Evolutionary conservation across 2,888 invertebrate species (phyloP), one percentile per base, ranked within the genome.

Genomic region (Megalurothrips usitatus): DNA sequence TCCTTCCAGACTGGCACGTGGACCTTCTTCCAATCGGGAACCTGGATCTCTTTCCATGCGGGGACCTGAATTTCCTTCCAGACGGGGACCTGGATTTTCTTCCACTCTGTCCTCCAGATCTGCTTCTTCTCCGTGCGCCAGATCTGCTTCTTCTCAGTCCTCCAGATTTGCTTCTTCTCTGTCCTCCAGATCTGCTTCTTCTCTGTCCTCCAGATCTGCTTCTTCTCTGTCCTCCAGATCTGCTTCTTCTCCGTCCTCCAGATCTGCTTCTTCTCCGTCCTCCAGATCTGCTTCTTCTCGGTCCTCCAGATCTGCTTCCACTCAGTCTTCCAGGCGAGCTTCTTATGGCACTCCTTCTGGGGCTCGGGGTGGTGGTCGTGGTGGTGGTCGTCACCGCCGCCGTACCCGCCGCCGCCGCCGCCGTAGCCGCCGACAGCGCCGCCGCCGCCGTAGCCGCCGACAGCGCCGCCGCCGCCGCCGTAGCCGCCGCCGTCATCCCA

Each of bases 101-200:
- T 91, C 93, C 93, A 94, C 84, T 94, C 94, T 82, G 93, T 92
- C 87, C 95, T 95, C 95, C 95, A 95, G 48, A 91, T 91, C 79
- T 95, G 89, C 87, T 94, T 94, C 87, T 94, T 94, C 87, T 94
- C 93, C 94, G 90, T 89, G 87, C 92, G 92, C 84, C 92, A 91
- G 78, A 92, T 89, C 85, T 94, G 93, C 84, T 92, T 91, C 93
- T 93, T 94, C 84, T 94, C 94, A 82, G 93, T 92, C 87, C 95
- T 95, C 95, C 95, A 95, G 49, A 91, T 91, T 79, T 95, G 89
- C 87, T 94, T 94, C 87, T 94, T 95, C 87, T 94, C 93, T 94
- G 92, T 92, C 87, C 94, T 94, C 94, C 94, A 94, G 84, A 93
- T 91, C 84, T 92, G 92, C 84, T 93, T 92, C 94, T 93, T 94